Conservation (phyloP, 2,113 vertebrate genomes). For the Panthera tigris region DNA sequence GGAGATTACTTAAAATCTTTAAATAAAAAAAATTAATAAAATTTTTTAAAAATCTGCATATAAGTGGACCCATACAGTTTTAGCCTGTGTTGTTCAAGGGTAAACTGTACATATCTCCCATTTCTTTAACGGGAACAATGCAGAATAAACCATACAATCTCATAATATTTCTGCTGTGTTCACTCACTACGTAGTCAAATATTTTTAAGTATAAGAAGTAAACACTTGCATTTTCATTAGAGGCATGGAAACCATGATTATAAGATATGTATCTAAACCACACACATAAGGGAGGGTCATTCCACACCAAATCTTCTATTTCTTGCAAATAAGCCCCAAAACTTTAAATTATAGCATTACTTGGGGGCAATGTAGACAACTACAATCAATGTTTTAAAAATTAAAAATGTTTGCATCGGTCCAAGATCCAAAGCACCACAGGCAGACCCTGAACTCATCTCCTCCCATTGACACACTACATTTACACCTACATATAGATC, state of each 20-base stretch:
- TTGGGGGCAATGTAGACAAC: background rate
- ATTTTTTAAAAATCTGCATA: background rate
- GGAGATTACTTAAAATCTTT: too few relatives aligned
- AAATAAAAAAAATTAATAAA: too few relatives aligned
- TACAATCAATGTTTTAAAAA: background rate
- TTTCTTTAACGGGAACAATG: background rate
- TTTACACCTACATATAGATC: background rate
- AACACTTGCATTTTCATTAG: background rate
- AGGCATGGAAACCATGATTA: background rate
- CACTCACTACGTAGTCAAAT: background rate
- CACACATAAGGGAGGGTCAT: background rate
- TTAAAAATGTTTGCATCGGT: background rate
- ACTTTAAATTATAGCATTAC: background rate
- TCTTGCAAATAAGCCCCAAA: background rate
- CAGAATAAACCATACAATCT: background rate
- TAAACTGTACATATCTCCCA: background rate
- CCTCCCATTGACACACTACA: background rate
- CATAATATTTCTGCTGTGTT: background rate
- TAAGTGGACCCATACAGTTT: background rate
- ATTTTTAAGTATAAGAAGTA: conserved; percentile 19
- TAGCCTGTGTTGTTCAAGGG: background rate
- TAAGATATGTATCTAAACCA: background rate
- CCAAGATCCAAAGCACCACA: background rate
- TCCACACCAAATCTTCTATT: conserved; percentile 6
- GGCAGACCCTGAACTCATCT: background rate